Conservation (phyloP, 2,113 vertebrate species). For the Herpailurus yagouaroundi region DNA sequence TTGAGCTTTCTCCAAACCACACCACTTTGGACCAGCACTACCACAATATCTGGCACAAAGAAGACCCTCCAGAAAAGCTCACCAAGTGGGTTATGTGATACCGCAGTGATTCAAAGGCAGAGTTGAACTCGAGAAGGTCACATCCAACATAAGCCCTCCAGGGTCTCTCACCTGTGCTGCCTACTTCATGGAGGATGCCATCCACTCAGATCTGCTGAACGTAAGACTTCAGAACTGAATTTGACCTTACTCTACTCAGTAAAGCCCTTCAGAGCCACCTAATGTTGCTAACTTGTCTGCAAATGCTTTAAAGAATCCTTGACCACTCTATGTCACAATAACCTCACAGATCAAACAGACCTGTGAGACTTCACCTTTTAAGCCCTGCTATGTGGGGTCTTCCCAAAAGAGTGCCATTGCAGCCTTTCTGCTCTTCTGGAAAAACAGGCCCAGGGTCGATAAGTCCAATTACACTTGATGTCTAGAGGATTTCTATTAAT, state of each 20-base stretch:
- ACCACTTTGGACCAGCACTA: background rate
- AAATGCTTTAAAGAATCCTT: background rate
- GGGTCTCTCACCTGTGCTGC: accelerated
- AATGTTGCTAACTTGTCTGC: background rate
- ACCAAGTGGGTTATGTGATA: too few species aligned
- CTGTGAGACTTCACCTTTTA: background rate
- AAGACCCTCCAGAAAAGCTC: background rate
- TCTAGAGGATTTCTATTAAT: background rate
- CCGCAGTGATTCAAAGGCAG: accelerated
- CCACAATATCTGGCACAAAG: accelerated
- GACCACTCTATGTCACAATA: background rate
- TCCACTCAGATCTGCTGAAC: background rate
- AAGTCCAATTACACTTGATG: background rate
- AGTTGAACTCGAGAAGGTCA: background rate
- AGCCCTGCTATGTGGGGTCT: background rate
- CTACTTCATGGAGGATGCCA: background rate
- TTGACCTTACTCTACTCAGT: background rate
- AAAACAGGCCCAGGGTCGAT: background rate
- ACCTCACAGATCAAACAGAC: background rate
- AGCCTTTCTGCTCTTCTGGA: background rate
- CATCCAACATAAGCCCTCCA: background rate
- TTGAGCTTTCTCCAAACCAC: background rate
- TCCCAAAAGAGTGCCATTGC: background rate
- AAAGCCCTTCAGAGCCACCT: background rate
- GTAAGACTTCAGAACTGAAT: background rate